Percentiles rank a stretch among this genome's conserved stretches.
phyloP scores from a whole-genome alignment of 2,888 invertebrate genomes.

The Mythimna loreyi region DNA sequence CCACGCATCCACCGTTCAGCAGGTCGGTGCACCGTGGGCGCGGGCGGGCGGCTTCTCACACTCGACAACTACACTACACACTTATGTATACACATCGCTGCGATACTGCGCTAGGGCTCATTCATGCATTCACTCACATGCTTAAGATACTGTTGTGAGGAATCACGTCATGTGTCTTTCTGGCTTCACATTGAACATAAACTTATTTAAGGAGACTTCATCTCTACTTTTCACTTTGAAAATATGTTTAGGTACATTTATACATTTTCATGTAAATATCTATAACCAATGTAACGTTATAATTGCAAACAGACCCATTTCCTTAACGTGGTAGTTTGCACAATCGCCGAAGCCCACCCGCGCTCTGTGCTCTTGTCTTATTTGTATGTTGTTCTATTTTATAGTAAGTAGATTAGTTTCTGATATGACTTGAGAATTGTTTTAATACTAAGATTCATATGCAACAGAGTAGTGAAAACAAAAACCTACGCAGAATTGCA shows the following conservation, averaged over 20 bases:
- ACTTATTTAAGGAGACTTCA: conserved; percentile 37
- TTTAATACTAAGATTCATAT: conserved; percentile 7
- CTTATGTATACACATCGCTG: conserved; percentile 59
- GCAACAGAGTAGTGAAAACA: not conserved
- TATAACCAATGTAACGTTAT: conserved; percentile 39
- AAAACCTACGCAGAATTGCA: not conserved
- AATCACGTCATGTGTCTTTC: conserved; percentile 35
- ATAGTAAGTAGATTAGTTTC: conserved; percentile 2
- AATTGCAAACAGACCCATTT: conserved; percentile 48
- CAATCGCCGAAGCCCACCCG: conserved; percentile 84
- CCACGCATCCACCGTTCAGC: conserved; percentile 95
- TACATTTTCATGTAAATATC: conserved; percentile 62
- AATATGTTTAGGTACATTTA: conserved; percentile 68
- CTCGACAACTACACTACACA: conserved; percentile 60
- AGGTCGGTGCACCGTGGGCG: conserved; percentile 92
- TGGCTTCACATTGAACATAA: conserved; percentile 35
- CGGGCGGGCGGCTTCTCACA: conserved; percentile 84
- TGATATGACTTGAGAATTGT: conserved; percentile 2
- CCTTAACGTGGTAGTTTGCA: conserved; percentile 59
- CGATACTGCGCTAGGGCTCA: conserved; percentile 53
- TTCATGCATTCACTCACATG: conserved; percentile 57
- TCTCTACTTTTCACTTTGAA: conserved; percentile 41
- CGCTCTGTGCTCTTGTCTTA: conserved; percentile 71
- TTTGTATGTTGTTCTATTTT: conserved; percentile 41
- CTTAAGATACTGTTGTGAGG: conserved; percentile 24